These are phyloP conservation scores for Altica lythri DNA, from an alignment of 2,888 invertebrate genomes.

Conservation along the genomic window DNA sequence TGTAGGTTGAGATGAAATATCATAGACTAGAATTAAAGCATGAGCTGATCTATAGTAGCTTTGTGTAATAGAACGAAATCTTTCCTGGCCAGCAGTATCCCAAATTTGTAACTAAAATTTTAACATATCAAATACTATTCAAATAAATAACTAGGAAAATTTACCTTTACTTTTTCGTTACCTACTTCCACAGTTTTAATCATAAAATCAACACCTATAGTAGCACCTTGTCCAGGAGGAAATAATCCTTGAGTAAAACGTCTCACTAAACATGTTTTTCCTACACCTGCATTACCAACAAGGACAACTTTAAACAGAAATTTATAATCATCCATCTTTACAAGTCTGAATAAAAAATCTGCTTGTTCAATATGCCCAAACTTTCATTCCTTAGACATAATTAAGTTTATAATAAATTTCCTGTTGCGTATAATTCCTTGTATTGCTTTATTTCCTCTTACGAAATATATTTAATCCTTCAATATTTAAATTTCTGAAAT, in stretches of 20 bases:
- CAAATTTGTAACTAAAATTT: conserved; percentile 91
- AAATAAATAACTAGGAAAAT: conserved; percentile 8
- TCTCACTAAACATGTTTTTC: conserved; percentile 95
- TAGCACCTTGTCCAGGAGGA: conserved; percentile 97
- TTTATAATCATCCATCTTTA: conserved; percentile 94
- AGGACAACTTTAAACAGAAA: conserved; percentile 98
- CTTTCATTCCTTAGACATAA: conserved; percentile 22
- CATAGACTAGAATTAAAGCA: conserved; percentile 94
- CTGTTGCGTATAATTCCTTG: conserved; percentile 16
- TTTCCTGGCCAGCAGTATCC: conserved; percentile 98
- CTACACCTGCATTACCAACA: conserved; percentile 97
- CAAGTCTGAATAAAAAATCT: conserved; percentile 4
- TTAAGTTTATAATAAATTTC: conserved; percentile 17
- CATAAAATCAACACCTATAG: conserved; percentile 99
- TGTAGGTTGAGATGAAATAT: conserved; percentile 96
- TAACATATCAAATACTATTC: not conserved
- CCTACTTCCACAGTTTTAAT: conserved; percentile 98
- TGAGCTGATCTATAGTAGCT: conserved; percentile 97
- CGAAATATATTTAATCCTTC: conserved; percentile 21
- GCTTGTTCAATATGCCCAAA: not conserved
- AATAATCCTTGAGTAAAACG: conserved; percentile 97
- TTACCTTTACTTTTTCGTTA: conserved; percentile 91
- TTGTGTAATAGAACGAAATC: conserved; percentile 96
- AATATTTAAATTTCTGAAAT: conserved; percentile 25
- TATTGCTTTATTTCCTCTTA: conserved; percentile 24